Conservation (phyloP, 2,113 vertebrate genomes). For the Pituophis catenifer region DNA sequence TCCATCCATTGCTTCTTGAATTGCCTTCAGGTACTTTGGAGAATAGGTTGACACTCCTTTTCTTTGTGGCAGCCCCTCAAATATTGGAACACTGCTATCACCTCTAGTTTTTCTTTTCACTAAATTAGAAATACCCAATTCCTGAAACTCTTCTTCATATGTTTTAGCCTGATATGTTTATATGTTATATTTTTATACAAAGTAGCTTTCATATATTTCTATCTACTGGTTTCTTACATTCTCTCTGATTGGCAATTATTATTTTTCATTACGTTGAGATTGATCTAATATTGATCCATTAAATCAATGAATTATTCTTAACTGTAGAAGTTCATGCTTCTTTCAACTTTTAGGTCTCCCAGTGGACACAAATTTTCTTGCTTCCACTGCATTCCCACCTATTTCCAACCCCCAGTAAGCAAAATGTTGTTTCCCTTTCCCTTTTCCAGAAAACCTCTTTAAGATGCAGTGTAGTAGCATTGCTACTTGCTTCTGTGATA, state of each 20-base stretch:
- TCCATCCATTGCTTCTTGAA: not conserved
- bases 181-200: not conserved
- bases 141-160: not conserved
- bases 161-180: not conserved
- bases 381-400: not conserved
- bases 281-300: not conserved
- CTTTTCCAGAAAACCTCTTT: not conserved
- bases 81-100: not conserved
- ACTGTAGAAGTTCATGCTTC: not conserved
- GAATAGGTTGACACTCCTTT: not conserved
- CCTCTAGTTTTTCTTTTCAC: not conserved
- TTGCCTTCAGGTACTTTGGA: not conserved
- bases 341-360: not conserved
- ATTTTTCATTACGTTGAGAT: not conserved
- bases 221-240: not conserved
- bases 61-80: not conserved
- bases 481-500: not conserved
- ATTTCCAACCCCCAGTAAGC: not conserved
- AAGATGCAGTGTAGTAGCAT: not conserved
- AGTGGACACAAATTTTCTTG: not conserved
- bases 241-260: not conserved
- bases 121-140: not conserved
- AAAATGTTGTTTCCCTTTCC: not conserved
- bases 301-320: not conserved
- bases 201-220: not conserved